Conservation (phyloP, 1,140 invertebrate genomes). For the Orchestia grillus region DNA sequence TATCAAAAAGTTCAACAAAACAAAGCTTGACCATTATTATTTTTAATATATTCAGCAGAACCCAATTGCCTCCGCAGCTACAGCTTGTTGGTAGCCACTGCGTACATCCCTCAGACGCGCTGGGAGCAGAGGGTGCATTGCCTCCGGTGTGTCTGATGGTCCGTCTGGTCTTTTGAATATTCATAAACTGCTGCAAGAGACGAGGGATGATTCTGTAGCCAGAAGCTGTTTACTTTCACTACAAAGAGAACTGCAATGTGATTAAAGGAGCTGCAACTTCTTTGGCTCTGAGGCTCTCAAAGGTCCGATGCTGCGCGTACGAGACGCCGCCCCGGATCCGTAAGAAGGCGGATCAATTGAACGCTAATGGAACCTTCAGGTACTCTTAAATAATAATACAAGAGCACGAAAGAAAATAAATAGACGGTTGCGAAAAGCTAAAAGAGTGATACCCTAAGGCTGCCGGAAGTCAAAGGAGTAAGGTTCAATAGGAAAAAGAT, state of each 20-base stretch:
- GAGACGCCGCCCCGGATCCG: background rate
- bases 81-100: background rate
- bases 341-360: background rate
- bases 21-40: background rate
- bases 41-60: background rate
- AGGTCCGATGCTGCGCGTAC: background rate
- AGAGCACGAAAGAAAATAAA: background rate
- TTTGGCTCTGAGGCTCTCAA: constrained; percentile 29
- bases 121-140: background rate
- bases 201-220: constrained; percentile 42
- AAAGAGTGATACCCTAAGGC: background rate
- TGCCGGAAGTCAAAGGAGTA: background rate
- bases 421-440: background rate
- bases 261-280: constrained; percentile 31
- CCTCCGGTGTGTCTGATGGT: constrained; percentile 18
- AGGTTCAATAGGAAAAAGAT: background rate
- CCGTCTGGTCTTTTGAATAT: constrained; percentile 29
- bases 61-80: background rate
- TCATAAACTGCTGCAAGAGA: constrained; percentile 32
- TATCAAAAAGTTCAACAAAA: background rate
- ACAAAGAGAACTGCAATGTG: constrained; percentile 53
- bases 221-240: constrained; percentile 51
- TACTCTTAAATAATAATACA: background rate
- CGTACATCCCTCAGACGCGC: background rate
- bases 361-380: background rate